phyloP scores from a whole-genome alignment of 1,140 invertebrate genomes.

The Trichogramma pretiosum region DNA sequence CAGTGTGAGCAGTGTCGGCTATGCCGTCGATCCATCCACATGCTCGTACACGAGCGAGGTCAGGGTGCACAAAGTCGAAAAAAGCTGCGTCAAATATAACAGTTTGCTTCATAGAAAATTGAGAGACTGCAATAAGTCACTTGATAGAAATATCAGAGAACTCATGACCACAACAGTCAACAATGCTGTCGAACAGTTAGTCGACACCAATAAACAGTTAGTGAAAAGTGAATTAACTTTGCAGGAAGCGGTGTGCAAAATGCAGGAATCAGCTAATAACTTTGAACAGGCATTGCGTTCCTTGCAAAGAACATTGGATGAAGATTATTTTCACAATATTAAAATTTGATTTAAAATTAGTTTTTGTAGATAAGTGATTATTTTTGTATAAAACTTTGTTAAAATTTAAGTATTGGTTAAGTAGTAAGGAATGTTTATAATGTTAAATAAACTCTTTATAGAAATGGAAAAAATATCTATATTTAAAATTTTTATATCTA shows the following conservation, averaged over 20 bases:
- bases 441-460: too few relatives aligned
- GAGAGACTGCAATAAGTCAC: slow-evolving; percentile 39
- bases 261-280: slow-evolving; percentile 26
- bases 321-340: slow-evolving; percentile 31
- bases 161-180: slow-evolving; percentile 30
- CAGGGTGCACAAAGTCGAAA: slow-evolving; percentile 32
- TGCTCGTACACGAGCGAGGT: slow-evolving; percentile 34
- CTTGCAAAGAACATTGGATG: slow-evolving; percentile 28
- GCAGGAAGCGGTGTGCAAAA: slow-evolving; percentile 39
- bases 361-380: not conserved
- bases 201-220: slow-evolving; percentile 37
- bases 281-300: slow-evolving; percentile 26
- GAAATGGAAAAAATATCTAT: too few relatives aligned
- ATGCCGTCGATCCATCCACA: slow-evolving; percentile 35
- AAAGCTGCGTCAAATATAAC: slow-evolving; percentile 39
- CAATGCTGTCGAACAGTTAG: slow-evolving; percentile 34
- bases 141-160: slow-evolving; percentile 36
- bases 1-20: slow-evolving; percentile 35
- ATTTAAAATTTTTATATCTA: too few relatives aligned
- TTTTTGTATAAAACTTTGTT: not conserved
- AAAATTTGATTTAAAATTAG: slow-evolving; percentile 27
- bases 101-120: slow-evolving; percentile 44
- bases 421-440: not conserved
- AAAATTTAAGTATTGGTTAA: not conserved
- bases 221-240: slow-evolving; percentile 39